phyloP scores from a whole-genome alignment of 2,113 vertebrate genomes.

The Typhlomys cinereus region DNA sequence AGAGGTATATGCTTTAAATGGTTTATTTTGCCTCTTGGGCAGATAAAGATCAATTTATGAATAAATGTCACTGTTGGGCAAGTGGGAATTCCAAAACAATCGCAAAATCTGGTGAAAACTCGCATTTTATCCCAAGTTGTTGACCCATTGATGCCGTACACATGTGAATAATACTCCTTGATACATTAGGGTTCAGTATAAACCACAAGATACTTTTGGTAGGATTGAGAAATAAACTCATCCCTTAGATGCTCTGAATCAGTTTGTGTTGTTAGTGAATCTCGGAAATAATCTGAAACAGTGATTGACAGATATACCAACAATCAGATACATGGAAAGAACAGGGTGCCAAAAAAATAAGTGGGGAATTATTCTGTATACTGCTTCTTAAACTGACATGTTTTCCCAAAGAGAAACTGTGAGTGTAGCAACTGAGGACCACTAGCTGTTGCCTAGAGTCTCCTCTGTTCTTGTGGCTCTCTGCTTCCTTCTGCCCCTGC shows the following conservation, averaged over 20 bases:
- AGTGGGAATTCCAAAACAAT: not conserved
- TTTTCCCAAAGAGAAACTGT: conserved; percentile 32
- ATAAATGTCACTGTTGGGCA: conserved; percentile 12
- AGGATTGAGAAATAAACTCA: conserved; percentile 14
- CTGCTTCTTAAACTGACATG: conserved; percentile 6
- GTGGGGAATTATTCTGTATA: not conserved
- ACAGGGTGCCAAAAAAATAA: not conserved
- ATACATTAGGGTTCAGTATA: conserved; percentile 7
- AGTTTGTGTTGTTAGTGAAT: conserved; percentile 3
- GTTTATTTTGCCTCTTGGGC: not conserved
- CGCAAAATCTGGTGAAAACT: not conserved
- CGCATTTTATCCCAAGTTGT: not conserved
- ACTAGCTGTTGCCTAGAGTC: conserved; percentile 15
- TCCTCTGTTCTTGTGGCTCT: not conserved
- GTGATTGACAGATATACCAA: not conserved
- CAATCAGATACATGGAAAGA: not conserved
- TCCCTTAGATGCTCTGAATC: conserved; percentile 16
- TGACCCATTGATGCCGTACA: not conserved
- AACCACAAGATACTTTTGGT: conserved; percentile 1
- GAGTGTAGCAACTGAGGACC: not conserved
- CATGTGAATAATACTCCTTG: not conserved
- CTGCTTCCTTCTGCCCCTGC: not conserved
- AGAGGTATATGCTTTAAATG: conserved; percentile 12
- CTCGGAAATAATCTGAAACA: conserved; percentile 13
- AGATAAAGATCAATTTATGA: conserved; percentile 19